These are phyloP conservation scores for Drosophila putrida DNA, from an alignment of 2,888 invertebrate genomes.

Conservation along the genomic window DNA sequence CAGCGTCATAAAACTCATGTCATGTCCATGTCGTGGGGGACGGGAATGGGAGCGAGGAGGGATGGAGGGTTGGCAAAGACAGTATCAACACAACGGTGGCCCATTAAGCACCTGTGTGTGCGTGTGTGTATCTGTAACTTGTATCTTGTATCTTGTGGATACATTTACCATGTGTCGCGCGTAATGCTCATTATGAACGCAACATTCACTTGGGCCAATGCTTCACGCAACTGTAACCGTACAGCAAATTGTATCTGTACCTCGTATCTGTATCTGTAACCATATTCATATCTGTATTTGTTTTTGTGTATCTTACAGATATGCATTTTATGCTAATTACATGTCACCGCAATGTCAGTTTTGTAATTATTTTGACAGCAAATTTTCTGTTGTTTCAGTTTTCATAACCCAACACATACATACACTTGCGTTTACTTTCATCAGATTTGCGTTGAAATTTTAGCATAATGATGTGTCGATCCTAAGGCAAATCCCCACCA, in stretches of 20 bases:
- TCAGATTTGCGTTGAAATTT: constrained; percentile 56
- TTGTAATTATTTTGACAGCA: constrained; percentile 77
- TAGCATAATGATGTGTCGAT: constrained; percentile 66
- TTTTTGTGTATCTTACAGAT: constrained; percentile 49
- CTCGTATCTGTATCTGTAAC: constrained; percentile 12
- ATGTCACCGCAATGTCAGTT: constrained; percentile 64
- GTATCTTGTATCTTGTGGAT: constrained; percentile 60
- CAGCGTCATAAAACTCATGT: constrained; percentile 54
- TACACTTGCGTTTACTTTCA: constrained; percentile 53
- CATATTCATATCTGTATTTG: constrained; percentile 13
- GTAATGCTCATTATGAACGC: constrained; percentile 60
- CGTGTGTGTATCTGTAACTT: constrained; percentile 26
- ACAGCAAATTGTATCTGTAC: constrained; percentile 13
- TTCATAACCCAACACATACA: constrained; percentile 52
- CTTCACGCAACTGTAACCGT: constrained; percentile 19
- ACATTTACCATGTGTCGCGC: constrained; percentile 60
- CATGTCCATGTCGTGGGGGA: constrained; percentile 39
- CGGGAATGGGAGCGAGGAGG: no score
- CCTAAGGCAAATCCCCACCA: constrained; percentile 34
- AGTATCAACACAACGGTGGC: constrained; percentile 24
- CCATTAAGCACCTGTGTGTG: constrained; percentile 70
- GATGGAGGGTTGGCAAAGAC: constrained; percentile 8
- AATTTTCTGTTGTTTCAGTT: constrained; percentile 62
- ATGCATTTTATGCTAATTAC: constrained; percentile 77
- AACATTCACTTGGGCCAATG: constrained; percentile 28